These are phyloP conservation scores for Tetramorium parvispinum DNA, from an alignment of 1,140 invertebrate genomes.

Conservation along the genomic window DNA sequence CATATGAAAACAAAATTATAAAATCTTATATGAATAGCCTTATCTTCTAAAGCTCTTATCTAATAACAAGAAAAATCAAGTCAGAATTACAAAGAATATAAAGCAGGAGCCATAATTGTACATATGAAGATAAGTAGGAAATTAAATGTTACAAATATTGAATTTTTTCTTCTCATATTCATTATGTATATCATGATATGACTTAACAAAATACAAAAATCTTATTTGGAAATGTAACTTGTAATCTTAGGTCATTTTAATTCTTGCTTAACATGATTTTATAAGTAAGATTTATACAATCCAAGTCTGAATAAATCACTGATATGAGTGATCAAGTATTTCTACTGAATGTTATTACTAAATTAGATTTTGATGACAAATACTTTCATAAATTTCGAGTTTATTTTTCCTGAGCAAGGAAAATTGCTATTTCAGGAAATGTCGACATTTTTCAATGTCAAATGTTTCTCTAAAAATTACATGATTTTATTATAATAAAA, in stretches of 20 bases:
- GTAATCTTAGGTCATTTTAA: constrained; percentile 5
- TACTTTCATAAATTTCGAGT: background rate
- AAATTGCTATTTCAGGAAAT: background rate
- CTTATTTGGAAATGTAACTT: background rate
- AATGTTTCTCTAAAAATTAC: background rate
- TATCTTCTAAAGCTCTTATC: constrained; percentile 34
- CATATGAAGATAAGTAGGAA: background rate
- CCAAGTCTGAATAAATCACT: background rate
- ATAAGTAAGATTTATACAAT: background rate
- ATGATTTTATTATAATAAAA: background rate
- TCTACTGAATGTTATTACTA: background rate
- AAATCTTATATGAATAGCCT: background rate
- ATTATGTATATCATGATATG: background rate
- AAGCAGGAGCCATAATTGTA: background rate
- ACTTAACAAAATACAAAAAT: background rate
- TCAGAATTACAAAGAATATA: constrained; percentile 16
- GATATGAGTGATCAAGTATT: background rate
- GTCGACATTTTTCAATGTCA: background rate
- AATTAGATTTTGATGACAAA: background rate
- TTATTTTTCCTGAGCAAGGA: background rate
- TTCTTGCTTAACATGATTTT: constrained; percentile 5
- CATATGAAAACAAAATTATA: background rate
- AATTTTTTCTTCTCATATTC: background rate
- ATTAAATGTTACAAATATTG: constrained; percentile 19
- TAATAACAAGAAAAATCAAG: constrained; percentile 9